Evolutionary conservation across 2,797 vertebrate genomes (phyloP).

Genomic region (Lutjanus argentimaculatus): DNA sequence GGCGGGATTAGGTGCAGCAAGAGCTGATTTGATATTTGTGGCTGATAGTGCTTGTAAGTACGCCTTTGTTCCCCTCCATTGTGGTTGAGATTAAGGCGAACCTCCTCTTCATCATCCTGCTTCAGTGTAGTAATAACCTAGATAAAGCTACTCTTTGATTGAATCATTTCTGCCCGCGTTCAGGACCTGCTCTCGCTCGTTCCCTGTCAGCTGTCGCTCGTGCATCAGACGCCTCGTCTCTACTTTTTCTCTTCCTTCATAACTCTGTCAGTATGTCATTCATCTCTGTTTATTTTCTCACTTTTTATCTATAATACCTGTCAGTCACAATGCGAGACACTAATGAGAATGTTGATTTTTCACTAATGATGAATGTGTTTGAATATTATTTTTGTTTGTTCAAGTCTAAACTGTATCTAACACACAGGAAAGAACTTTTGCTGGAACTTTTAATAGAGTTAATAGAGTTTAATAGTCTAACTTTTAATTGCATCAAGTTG

Average conservation of each 20-base stretch:
- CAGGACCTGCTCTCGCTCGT: slow-evolving; percentile 64
- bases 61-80: slow-evolving; percentile 88
- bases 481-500: slow-evolving; percentile 30
- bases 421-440: slow-evolving; percentile 29
- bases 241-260: slow-evolving; percentile 41
- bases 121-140: slow-evolving; percentile 87
- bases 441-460: slow-evolving; percentile 17
- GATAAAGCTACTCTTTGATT: slow-evolving; percentile 90
- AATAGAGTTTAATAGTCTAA: slow-evolving; percentile 39
- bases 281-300: slow-evolving; percentile 53
- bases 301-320: slow-evolving; percentile 81
- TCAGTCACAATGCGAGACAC: slow-evolving; percentile 74
- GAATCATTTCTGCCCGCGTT: slow-evolving; percentile 84
- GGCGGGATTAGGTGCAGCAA: slow-evolving; percentile 86
- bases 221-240: slow-evolving; percentile 54
- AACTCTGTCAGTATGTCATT: slow-evolving; percentile 39
- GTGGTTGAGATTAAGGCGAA: slow-evolving; percentile 88
- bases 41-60: slow-evolving; percentile 89
- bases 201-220: slow-evolving; percentile 72
- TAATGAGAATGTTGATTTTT: slow-evolving; percentile 77
- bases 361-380: slow-evolving; percentile 63
- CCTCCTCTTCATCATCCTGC: slow-evolving; percentile 89
- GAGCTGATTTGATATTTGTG: slow-evolving; percentile 91
- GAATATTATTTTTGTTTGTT: slow-evolving; percentile 50
- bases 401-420: slow-evolving; percentile 46